Base-by-base conservation (phyloP, 1,140 invertebrate genomes). In the Orius insidiosus region DNA sequence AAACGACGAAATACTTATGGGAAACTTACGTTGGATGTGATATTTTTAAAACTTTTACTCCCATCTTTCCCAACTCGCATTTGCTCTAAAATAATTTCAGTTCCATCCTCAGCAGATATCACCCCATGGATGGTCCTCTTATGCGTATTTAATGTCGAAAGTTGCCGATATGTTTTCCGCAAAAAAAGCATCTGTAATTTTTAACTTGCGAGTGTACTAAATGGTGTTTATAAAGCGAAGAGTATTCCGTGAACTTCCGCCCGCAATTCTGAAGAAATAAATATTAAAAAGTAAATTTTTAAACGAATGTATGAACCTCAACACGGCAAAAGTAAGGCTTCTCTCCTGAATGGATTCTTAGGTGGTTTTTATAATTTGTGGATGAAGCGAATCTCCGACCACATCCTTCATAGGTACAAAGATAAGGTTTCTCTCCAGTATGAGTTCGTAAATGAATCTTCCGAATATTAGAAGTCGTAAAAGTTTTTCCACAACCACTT, bases 231-330 rank as follows among this genome's bases (percentile, higher is more conserved):
- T 80, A 80, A 11, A 80, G 64, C 55, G 75, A 78, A 37, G 77
- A 80, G 58, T 81, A 81, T 56, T 81, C 78, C 2, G 78, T 80
- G 53, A 81, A 81, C 31, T 73, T 63, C 57, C 75, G 76, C 6
- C 69, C 68, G 62, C 78, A 81, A 45, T 70, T 74, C 60, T 73
- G 55, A 16, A 68, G n/a, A n/a, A n/a, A 5, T 19, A 41, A 19
- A 10, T 16, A 10, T n/a, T n/a, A n/a, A n/a, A n/a, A n/a, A n/a
- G n/a, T n/a, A n/a, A n/a, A n/a, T n/a, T n/a, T n/a, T n/a, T n/a
- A n/a, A n/a, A n/a, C n/a, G n/a, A n/a, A 19, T n/a, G 18, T 16
- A 10, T 16, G 35, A 32, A 49, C 24, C 37, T 34, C 59, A 24
- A 65, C 71, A 46, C 59, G 68, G 65, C 71, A 74, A 13, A 65